phyloP scores from a whole-genome alignment of 2,797 vertebrate species.

The Mareca penelope region DNA sequence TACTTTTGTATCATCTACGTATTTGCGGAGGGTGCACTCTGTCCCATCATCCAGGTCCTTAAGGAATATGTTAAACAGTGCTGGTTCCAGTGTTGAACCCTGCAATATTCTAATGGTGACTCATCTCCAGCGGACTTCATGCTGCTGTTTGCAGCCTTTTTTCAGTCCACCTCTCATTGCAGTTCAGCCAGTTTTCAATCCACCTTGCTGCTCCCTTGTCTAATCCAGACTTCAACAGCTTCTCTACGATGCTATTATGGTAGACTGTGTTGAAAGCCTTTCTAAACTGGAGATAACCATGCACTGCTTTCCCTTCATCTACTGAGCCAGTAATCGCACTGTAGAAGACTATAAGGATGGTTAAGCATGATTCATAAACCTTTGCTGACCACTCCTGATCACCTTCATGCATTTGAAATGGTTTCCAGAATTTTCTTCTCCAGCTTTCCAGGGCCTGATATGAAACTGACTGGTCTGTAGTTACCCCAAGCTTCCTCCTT shows the following conservation, averaged over 20 bases:
- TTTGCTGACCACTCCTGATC: not conserved
- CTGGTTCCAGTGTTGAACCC: accelerated
- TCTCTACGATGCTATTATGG: not conserved
- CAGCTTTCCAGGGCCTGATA: not conserved
- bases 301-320: not conserved
- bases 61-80: not conserved
- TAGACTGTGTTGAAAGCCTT: not conserved
- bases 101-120: not conserved
- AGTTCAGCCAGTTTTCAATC: not conserved
- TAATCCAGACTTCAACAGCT: not conserved
- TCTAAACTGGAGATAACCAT: not conserved
- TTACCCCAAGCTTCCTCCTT: not conserved
- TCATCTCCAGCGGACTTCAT: not conserved
- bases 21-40: not conserved
- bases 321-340: not conserved
- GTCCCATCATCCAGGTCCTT: not conserved
- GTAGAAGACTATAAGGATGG: not conserved
- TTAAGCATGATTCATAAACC: not conserved
- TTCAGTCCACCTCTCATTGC: not conserved
- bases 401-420: not conserved
- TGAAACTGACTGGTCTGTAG: not conserved
- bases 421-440: not conserved
- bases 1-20: not conserved
- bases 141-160: not conserved
- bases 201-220: not conserved